A percentile compares a stretch with the other conserved stretches of the same genome.
phyloP scores from a whole-genome alignment of 1,140 invertebrate species.

The Vollenhovia emeryi region DNA sequence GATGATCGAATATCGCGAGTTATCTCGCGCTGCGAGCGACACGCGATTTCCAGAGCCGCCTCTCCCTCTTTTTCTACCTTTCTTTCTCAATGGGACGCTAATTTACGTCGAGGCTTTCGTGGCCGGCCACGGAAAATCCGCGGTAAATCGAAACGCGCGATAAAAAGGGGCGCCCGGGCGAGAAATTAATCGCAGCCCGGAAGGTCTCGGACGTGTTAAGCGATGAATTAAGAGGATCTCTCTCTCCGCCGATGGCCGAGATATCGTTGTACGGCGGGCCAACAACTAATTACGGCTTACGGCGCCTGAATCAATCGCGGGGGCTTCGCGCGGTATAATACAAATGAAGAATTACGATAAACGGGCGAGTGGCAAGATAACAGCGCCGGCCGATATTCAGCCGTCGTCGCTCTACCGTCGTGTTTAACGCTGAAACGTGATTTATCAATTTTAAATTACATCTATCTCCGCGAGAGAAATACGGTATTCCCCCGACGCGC shows the following conservation, averaged over 20 bases:
- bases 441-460: not conserved
- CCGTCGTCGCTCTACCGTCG: not conserved
- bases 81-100: conserved; percentile 19
- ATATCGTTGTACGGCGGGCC: not conserved
- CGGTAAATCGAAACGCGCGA: conserved; percentile 61
- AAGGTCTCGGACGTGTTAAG: conserved; percentile 43
- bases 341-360: conserved; percentile 11
- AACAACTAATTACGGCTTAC: conserved; percentile 39
- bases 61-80: not conserved
- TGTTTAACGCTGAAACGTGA: not conserved
- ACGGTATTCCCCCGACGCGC: not conserved
- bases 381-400: not conserved
- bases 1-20: conserved; percentile 18
- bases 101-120: conserved; percentile 31
- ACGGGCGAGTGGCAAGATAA: not conserved
- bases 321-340: not conserved
- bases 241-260: not conserved
- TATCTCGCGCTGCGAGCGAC: not conserved
- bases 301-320: not conserved
- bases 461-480: not conserved
- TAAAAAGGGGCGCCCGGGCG: conserved; percentile 33
- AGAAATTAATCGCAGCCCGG: conserved; percentile 72
- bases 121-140: conserved; percentile 30
- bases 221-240: conserved; percentile 37
- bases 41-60: not conserved